Evolutionary conservation across 2,888 invertebrate genomes (phyloP), one percentile per base, ranked within the genome.

Genomic region (Agrochola litura): DNA sequence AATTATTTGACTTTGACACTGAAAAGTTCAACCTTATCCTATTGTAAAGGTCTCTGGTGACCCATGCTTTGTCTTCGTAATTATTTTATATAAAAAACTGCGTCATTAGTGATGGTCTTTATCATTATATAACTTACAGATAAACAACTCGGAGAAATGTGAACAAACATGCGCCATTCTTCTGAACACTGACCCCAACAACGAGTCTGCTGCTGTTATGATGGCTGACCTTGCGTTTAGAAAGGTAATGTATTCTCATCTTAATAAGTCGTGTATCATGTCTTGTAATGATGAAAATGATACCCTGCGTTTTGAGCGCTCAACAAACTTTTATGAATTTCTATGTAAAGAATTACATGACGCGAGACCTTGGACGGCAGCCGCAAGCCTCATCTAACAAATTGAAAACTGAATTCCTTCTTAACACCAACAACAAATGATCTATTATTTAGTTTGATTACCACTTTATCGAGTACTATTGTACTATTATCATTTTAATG

Each of bases 161-260:
- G 98, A 99, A 87, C 98, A 98, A 90, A 98, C 98, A 1, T 99
- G 99, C 91, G 97, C 98, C 71, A 97, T 98, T 16, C 97, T 99
- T 46, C 95, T 99, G 69, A 98, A 98, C 89, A 97, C 98, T 2
- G 99, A 99, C 92, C 98, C 98, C 1, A 98, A 99, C 89, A 99
- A 99, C 93, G 99, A 99, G 92, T 98, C 98, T 0, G 99, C 99
- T 0, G 98, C 99, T 1, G 98, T 99, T 63, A 98, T 99, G 98
- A 98, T 99, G 98, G 99, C 99, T 0, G 99, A 99, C 94, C 97
- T 99, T 56, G 99, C 99, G 79, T 99, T 99, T 93, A 96, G 98
- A 87, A 98, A 98, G 96, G 98, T 68, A 68, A 30, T 52, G 8
- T 52, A 49, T 49, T 49, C 19, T 49, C 49, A 49, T 49, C 49